These are phyloP conservation scores for Cetonia aurata DNA, from an alignment of 2,888 invertebrate species.

Conservation along the genomic window DNA sequence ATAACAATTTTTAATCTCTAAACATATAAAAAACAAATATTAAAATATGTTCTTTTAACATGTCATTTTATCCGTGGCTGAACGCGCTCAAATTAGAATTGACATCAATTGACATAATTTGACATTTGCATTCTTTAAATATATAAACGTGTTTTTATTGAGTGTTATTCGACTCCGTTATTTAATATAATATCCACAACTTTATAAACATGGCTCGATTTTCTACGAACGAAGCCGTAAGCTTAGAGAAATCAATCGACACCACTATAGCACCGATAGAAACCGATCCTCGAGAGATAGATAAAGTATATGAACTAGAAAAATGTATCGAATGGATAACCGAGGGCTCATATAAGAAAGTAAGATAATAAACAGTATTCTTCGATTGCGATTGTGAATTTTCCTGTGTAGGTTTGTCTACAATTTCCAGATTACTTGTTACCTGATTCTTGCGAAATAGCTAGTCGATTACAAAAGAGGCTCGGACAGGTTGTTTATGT, in stretches of 20 bases:
- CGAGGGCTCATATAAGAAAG: conserved; percentile 75
- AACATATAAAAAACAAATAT: too few species aligned
- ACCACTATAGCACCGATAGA: conserved; percentile 47
- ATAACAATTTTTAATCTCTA: too few species aligned
- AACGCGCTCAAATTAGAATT: too few species aligned
- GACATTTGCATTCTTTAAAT: too few species aligned
- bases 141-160: too few species aligned
- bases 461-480: conserved; percentile 67
- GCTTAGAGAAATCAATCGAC: conserved; percentile 69
- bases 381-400: neutral
- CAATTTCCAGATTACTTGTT: conserved; percentile 92
- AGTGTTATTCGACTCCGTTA: too few species aligned
- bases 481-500: conserved; percentile 78
- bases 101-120: too few species aligned
- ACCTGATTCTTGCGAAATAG: conserved; percentile 76
- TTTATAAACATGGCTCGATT: conserved; percentile 58
- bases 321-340: conserved; percentile 79
- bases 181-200: neutral
- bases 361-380: conserved; percentile 63
- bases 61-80: too few species aligned
- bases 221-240: conserved; percentile 69
- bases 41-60: too few species aligned
- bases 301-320: conserved; percentile 71
- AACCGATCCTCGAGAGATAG: conserved; percentile 62
- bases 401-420: conserved; percentile 79